Conservation (phyloP, 1,140 invertebrate genomes). For the Panagrolaimus sp. region DNA sequence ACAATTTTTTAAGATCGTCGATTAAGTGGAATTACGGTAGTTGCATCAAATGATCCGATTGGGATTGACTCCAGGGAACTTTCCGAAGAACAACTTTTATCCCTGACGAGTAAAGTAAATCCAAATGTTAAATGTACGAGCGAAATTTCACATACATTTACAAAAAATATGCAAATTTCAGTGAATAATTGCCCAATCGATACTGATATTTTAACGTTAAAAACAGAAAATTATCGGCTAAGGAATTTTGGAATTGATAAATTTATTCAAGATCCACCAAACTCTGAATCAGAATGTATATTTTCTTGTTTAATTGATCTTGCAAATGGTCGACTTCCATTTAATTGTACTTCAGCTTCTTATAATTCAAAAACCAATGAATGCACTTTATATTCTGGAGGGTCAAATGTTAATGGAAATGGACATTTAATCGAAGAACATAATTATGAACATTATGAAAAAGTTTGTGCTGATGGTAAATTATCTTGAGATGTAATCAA, state of each 20-base stretch:
- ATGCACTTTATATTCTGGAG: constrained; percentile 33
- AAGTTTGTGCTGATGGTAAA: constrained; percentile 36
- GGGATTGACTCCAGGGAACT: no score
- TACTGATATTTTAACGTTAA: background rate
- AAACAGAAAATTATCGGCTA: constrained; percentile 10
- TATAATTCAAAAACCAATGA: constrained; percentile 22
- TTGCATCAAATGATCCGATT: no score
- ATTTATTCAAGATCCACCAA: constrained; percentile 23
- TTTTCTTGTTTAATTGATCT: constrained; percentile 42
- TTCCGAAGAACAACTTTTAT: no score
- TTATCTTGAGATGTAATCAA: constrained; percentile 8
- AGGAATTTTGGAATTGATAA: background rate
- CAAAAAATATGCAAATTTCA: background rate
- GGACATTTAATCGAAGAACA: constrained; percentile 39
- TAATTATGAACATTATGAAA: constrained; percentile 36
- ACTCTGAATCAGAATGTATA: constrained; percentile 38
- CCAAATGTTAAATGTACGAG: no score
- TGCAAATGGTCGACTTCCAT: constrained; percentile 32
- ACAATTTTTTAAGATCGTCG: background rate
- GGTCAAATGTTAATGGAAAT: constrained; percentile 30
- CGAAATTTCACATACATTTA: no score
- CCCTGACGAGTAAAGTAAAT: no score
- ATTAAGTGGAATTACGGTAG: no score
- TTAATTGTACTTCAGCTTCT: constrained; percentile 29
- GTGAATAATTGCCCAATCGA: background rate